These are phyloP conservation scores for Lucinisca nassula DNA, from an alignment of 2,888 invertebrate genomes.

Conservation along the genomic window DNA sequence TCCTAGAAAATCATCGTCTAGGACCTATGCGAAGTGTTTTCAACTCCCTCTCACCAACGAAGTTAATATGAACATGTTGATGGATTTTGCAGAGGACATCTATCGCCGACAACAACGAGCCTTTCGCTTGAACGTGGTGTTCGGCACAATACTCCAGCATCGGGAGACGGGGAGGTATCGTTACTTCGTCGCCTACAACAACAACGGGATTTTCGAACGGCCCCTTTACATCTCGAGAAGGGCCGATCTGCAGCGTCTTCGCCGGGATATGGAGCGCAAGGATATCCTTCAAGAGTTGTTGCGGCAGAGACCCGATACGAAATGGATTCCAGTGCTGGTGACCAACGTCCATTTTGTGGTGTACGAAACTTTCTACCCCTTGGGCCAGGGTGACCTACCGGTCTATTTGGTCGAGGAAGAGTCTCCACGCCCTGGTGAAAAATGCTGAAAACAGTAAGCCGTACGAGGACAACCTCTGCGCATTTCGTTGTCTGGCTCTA, in stretches of 20 bases:
- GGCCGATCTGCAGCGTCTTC: not conserved
- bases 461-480: not conserved
- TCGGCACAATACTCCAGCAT: slow-evolving; percentile 40
- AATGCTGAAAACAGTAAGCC: not conserved
- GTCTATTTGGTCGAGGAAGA: not conserved
- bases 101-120: slow-evolving; percentile 21
- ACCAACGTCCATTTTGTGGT: slow-evolving; percentile 5
- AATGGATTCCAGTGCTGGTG: slow-evolving; percentile 31
- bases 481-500: not conserved
- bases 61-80: not conserved
- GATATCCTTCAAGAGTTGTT: not conserved
- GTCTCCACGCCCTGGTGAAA: not conserved
- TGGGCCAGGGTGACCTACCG: not conserved
- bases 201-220: not conserved
- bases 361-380: not conserved
- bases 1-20: not conserved
- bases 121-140: slow-evolving; percentile 35
- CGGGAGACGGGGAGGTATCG: slow-evolving; percentile 20
- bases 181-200: not conserved
- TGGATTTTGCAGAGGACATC: not conserved
- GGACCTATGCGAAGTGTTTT: not conserved
- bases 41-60: not conserved
- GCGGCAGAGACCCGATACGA: slow-evolving; percentile 36
- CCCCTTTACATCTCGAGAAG: no score
- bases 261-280: not conserved